Conservation (phyloP, 2,888 invertebrate species). For the Suillia variegata region DNA sequence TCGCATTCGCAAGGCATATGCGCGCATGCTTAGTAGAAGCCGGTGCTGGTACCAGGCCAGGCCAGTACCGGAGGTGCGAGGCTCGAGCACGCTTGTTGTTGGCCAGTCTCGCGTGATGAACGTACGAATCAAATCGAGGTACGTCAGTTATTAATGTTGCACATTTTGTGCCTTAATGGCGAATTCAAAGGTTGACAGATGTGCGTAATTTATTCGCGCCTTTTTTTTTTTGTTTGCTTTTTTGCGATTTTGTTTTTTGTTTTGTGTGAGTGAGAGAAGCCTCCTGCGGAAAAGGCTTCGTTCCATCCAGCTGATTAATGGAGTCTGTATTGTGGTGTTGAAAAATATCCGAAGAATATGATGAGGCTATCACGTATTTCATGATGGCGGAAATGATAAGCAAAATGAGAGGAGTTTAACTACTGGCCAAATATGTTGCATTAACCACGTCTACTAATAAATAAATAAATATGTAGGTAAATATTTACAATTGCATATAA, state of each 20-base stretch:
- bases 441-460: too few species aligned
- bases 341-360: conserved; percentile 50
- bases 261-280: not conserved
- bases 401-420: too few species aligned
- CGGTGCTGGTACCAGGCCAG: not conserved
- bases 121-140: conserved; percentile 57
- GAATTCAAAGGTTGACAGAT: conserved; percentile 62
- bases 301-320: conserved; percentile 39
- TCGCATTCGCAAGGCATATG: conserved; percentile 31
- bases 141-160: conserved; percentile 62
- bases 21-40: conserved; percentile 1
- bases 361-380: conserved; percentile 54
- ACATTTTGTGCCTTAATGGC: conserved; percentile 62
- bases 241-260: conserved; percentile 5
- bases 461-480: too few species aligned
- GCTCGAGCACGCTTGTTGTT: conserved; percentile 10
- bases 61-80: not conserved
- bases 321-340: conserved; percentile 44
- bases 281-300: not conserved
- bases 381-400: conserved; percentile 29
- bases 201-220: conserved; percentile 59
- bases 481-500: too few species aligned
- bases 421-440: too few species aligned
- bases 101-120: conserved; percentile 27
- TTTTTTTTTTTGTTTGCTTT: too few species aligned